Percentiles rank a stretch among this genome's conserved stretches.
Evolutionary conservation across 1,140 invertebrate genomes (phyloP).

Genomic region (Rhopalosiphum maidis): DNA sequence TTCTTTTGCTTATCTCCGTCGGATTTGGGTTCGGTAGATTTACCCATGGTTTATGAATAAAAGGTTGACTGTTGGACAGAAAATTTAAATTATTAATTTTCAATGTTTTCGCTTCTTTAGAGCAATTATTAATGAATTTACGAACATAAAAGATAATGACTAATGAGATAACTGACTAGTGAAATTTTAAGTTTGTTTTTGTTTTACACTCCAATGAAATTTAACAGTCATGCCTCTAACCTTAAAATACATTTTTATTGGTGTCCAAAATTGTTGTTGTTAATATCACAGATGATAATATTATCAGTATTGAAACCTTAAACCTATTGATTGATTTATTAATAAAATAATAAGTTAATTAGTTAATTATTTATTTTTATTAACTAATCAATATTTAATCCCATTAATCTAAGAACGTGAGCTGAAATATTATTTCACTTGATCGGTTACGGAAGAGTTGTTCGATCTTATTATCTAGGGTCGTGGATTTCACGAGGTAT

Average conservation of each 20-base stretch:
- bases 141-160: background rate
- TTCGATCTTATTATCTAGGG: too few species aligned
- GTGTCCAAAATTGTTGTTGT: background rate
- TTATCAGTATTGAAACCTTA: too few species aligned
- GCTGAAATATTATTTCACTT: too few species aligned
- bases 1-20: conserved; percentile 58
- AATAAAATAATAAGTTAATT: too few species aligned
- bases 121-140: background rate
- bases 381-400: too few species aligned
- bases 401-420: too few species aligned
- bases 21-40: conserved; percentile 50
- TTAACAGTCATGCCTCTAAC: conserved; percentile 20
- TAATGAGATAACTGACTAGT: background rate
- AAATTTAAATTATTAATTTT: background rate
- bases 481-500: too few species aligned
- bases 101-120: too few species aligned
- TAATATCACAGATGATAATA: background rate
- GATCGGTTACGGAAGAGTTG: too few species aligned
- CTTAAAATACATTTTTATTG: background rate
- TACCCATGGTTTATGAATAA: conserved; percentile 39
- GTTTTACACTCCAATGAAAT: background rate
- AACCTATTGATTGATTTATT: too few species aligned
- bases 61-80: background rate
- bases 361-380: too few species aligned
- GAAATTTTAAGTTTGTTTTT: background rate